Evolutionary conservation across 2,113 vertebrate genomes (phyloP), one percentile per base, ranked within the genome.

Genomic region (Spea multiplicata): DNA sequence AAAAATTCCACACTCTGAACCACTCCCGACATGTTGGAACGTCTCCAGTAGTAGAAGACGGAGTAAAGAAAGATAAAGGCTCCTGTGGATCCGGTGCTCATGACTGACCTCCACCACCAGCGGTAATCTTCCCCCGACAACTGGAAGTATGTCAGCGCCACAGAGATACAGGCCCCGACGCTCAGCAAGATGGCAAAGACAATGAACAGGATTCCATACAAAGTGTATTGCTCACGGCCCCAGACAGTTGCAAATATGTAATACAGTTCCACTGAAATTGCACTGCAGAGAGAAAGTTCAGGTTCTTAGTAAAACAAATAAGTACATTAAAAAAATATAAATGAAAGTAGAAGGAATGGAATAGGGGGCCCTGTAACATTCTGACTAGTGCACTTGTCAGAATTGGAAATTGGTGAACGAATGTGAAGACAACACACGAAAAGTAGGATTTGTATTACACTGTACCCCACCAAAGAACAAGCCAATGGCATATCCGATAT

Each of bases 191-290:
- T 96, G 87, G 94, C 94, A 6, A 95, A 96, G 80, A 97, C 95
- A 1, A 95, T 95, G 81, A 96, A 92, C 86, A 97, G 92, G 86
- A 97, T 95, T 71, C 95, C 95, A 0, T 96, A 96, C 6, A 97
- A 86, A 0, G 95, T 96, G 89, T 97, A 97, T 84, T 95, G 94
- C 82, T 97, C 95, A n/a, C 95, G 89, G 68, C 95, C 95, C 95
- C 95, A 97, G 44, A 96, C 94, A 0, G 95, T 97, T 81, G 95
- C 95, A 50, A 97, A 97, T 81, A 97, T 96, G 91, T 97, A 97
- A 88, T 97, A 96, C 30, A 97, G 90, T 87, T 97, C 95, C 86
- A 97, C 95, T 0, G 95, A 97, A 86, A 97, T 96, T 87, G 95
- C 95, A 84, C 95, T 97, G 87, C 30, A 62, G 65, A 72, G 57